These are phyloP conservation scores for Sebastiscus tertius DNA, from an alignment of 2,797 vertebrate species.

Conservation along the genomic window DNA sequence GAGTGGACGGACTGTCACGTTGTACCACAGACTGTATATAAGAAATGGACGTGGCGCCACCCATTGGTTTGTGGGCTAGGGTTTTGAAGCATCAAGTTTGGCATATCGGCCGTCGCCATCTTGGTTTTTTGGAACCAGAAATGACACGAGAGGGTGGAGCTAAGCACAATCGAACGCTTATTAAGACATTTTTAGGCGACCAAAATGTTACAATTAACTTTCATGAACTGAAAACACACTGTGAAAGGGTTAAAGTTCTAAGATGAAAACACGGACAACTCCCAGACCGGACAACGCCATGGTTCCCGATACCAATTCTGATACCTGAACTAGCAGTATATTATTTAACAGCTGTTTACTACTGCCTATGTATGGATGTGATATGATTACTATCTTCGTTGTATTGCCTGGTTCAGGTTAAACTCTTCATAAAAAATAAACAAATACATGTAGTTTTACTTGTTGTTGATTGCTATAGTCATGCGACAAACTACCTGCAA, in stretches of 20 bases:
- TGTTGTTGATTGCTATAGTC: no score
- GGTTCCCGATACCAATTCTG: neutral
- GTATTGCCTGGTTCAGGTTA: no score
- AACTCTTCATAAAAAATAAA: no score
- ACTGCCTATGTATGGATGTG: no score
- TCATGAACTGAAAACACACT: neutral
- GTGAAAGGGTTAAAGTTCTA: neutral
- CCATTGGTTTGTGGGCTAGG: fast-evolving
- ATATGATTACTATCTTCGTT: no score
- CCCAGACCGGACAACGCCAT: neutral
- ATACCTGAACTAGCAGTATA: fast-evolving
- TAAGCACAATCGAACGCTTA: neutral
- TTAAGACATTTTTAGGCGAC: neutral
- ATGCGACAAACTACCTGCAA: no score
- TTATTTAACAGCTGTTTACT: no score
- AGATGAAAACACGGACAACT: neutral
- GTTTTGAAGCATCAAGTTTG: neutral
- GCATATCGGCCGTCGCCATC: neutral
- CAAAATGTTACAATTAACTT: neutral
- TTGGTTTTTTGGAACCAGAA: neutral
- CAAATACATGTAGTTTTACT: no score
- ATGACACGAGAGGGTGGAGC: neutral
- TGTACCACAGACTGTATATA: neutral
- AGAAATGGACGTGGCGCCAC: neutral
- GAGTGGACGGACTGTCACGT: neutral